Base-by-base conservation (phyloP, 2,888 invertebrate genomes). In the Netelia fuscicornis region DNA sequence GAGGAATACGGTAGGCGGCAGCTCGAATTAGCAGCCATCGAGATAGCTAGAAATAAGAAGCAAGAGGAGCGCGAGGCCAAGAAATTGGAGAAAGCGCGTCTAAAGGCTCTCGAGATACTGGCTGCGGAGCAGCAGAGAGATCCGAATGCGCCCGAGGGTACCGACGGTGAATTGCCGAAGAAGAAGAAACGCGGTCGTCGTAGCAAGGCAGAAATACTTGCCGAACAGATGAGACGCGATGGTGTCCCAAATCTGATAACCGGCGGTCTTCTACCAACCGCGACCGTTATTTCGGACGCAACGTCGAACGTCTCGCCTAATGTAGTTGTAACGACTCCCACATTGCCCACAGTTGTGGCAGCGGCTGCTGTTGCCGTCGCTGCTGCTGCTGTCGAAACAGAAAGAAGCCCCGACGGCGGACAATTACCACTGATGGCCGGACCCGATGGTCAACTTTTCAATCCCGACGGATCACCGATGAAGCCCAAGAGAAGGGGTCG, bases 1-100 rank as follows among this genome's bases (percentile, higher is more conserved):
- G 96, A 96, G 89, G 95, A 96, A 85, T 95, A 95, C 64, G 95
- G 95, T 0, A 95, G 95, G 48, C 94, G 95, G 17, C 95, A 95
- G 88, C 89, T 95, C 3, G 94, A 95, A 84, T 86, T 95, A 37
- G 94, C 94, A 0, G 94, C 94, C 0, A 92, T 93, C 42, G 93
- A 93, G 85, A 94, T 93, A 80, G 92, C 92, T 42, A 94, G 91
- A 78, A 90, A 83, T 87, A 94, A 92, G 87, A 92, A 92, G 79
- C 93, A 92, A 84, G 93, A 92, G 87, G 93, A 92, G 80, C 90
- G 92, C 13, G 93, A 92, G 86, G 93, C 91, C 6, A 93, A 92
- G 81, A 93, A 91, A 85, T 84, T 92, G 81, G 94, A 92, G 74
- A 93, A 92, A 76, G 93, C 92, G 0, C 89, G 93, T 11, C 85